phyloP scores from a whole-genome alignment of 2,888 invertebrate species.

The Agriopis aurantiaria region DNA sequence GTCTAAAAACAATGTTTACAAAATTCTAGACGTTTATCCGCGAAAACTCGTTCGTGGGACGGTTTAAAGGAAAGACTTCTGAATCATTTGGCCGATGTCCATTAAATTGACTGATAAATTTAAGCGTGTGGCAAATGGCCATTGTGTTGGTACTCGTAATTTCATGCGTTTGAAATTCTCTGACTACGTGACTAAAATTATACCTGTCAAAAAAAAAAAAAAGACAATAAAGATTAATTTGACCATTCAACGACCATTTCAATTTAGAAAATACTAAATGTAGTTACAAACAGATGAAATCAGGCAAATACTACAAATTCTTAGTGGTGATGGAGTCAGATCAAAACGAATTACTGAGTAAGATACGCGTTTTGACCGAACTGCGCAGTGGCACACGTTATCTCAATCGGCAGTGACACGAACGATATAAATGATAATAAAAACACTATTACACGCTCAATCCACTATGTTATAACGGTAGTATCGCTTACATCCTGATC shows the following conservation, averaged over 20 bases:
- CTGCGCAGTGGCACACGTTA: slow-evolving; percentile 77
- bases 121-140: slow-evolving; percentile 55
- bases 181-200: background rate
- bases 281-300: background rate
- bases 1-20: slow-evolving; percentile 8
- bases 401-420: slow-evolving; percentile 71
- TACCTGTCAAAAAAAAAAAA: background rate
- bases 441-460: slow-evolving; percentile 61
- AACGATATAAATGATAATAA: slow-evolving; percentile 77
- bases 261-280: background rate
- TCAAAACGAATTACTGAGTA: slow-evolving; percentile 57
- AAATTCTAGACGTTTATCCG: slow-evolving; percentile 6
- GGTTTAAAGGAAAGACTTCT: slow-evolving; percentile 13
- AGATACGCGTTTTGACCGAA: slow-evolving; percentile 62
- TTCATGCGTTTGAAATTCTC: background rate
- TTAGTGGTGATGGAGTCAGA: slow-evolving; percentile 20
- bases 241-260: background rate
- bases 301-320: slow-evolving; percentile 31
- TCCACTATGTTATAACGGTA: slow-evolving; percentile 49
- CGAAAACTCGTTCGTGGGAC: background rate
- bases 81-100: slow-evolving; percentile 67
- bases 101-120: slow-evolving; percentile 52
- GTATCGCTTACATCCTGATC: slow-evolving; percentile 44
- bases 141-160: slow-evolving; percentile 37
- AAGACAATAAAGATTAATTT: background rate